phyloP scores from a whole-genome alignment of 2,797 vertebrate genomes.

The Betta splendens region DNA sequence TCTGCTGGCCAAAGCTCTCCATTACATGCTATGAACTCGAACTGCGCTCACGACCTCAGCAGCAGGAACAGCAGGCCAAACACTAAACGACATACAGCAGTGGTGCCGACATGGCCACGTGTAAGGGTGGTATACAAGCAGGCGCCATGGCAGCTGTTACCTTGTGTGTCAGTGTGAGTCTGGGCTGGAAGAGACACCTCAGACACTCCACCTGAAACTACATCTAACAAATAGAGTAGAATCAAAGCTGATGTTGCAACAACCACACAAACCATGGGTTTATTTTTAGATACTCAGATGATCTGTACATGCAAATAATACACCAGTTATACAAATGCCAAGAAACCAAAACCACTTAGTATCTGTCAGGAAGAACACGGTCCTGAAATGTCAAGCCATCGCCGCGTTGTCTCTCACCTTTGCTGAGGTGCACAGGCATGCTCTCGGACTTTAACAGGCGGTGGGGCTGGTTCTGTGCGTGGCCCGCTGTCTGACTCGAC shows the following conservation, averaged over 20 bases:
- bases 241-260: conserved; percentile 55
- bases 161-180: conserved; percentile 86
- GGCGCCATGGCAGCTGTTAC: conserved; percentile 81
- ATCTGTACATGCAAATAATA: conserved; percentile 31
- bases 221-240: conserved; percentile 82
- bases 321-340: conserved; percentile 2
- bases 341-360: neutral
- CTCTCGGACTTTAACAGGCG: conserved; percentile 97
- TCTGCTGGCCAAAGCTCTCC: conserved; percentile 53
- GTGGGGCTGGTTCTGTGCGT: conserved; percentile 81
- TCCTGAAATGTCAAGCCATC: neutral
- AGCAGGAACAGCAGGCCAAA: conserved; percentile 3
- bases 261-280: conserved; percentile 10
- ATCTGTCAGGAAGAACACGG: neutral
- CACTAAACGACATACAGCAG: conserved; percentile 5
- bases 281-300: conserved; percentile 2
- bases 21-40: conserved; percentile 30
- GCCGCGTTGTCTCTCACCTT: conserved; percentile 81
- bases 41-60: neutral
- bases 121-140: conserved; percentile 39
- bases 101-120: neutral
- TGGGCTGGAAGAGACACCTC: conserved; percentile 83
- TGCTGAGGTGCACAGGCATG: conserved; percentile 95
- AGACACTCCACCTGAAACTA: conserved; percentile 81
- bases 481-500: conserved; percentile 44